Conservation (phyloP, 2,113 vertebrate species). For the Halcyon senegalensis region DNA sequence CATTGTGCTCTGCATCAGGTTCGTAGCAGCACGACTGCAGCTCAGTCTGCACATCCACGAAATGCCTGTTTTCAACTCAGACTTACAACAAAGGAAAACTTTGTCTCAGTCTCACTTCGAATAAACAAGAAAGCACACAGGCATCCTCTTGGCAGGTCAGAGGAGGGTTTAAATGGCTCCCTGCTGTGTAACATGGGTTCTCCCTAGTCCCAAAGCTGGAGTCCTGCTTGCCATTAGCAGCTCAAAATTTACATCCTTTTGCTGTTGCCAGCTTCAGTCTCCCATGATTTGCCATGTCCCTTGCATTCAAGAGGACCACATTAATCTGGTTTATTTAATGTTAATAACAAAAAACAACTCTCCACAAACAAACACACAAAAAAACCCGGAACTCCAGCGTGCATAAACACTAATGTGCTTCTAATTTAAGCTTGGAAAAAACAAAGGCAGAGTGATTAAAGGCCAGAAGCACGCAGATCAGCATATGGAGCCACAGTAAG, state of each 20-base stretch:
- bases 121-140: background rate
- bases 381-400: rapidly evolving
- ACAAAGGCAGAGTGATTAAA: conserved; percentile 35
- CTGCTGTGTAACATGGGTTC: background rate
- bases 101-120: background rate
- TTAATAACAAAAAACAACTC: background rate
- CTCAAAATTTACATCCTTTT: background rate
- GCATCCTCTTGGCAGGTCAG: background rate
- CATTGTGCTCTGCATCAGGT: background rate
- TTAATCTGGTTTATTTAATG: background rate
- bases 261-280: background rate
- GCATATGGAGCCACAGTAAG: conserved; percentile 15
- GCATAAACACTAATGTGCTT: background rate
- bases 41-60: background rate
- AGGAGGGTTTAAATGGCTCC: background rate
- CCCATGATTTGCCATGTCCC: background rate
- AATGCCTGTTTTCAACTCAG: background rate
- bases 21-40: background rate
- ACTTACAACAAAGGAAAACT: background rate
- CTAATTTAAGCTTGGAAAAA: conserved; percentile 30
- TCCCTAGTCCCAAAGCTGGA: background rate
- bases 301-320: background rate
- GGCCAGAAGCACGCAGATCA: background rate
- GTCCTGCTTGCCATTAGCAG: background rate
- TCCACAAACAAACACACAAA: background rate